Percentiles rank a stretch among this genome's conserved stretches.
Evolutionary conservation across 2,113 vertebrate species (phyloP).

Genomic region (Montifringilla adamsi): DNA sequence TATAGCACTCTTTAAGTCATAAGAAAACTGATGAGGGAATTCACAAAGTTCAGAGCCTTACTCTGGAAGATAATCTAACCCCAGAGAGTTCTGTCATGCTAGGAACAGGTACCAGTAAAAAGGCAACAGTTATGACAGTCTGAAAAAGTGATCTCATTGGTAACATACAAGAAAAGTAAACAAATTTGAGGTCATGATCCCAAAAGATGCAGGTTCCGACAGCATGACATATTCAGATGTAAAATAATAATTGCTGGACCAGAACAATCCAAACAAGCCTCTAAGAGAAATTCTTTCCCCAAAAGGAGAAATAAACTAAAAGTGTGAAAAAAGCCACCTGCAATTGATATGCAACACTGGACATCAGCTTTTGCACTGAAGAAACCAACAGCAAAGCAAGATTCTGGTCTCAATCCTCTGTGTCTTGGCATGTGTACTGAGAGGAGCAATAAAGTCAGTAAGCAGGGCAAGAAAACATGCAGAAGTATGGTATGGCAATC

Average conservation of each 20-base stretch:
- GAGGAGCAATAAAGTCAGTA: background rate
- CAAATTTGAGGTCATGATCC: background rate
- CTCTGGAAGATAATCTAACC: background rate
- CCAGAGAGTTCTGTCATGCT: background rate
- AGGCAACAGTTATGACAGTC: background rate
- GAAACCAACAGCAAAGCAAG: background rate
- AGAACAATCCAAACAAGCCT: background rate
- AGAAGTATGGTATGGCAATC: background rate
- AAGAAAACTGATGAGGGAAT: background rate
- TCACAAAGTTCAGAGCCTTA: background rate
- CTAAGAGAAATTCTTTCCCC: background rate
- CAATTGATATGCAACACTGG: background rate
- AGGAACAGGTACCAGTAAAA: background rate
- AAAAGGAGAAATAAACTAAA: background rate
- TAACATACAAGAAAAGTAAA: background rate
- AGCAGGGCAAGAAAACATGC: background rate
- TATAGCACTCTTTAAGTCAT: background rate
- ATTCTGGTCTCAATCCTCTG: background rate
- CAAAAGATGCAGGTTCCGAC: background rate
- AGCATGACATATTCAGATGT: background rate
- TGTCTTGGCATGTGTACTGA: background rate
- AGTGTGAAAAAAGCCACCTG: fast-evolving
- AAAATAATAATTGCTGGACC: background rate
- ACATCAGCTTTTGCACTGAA: background rate
- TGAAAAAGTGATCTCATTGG: background rate